Base-by-base conservation (phyloP, 2,113 vertebrate species). In the Speoplatyrhinus poulsoni region DNA sequence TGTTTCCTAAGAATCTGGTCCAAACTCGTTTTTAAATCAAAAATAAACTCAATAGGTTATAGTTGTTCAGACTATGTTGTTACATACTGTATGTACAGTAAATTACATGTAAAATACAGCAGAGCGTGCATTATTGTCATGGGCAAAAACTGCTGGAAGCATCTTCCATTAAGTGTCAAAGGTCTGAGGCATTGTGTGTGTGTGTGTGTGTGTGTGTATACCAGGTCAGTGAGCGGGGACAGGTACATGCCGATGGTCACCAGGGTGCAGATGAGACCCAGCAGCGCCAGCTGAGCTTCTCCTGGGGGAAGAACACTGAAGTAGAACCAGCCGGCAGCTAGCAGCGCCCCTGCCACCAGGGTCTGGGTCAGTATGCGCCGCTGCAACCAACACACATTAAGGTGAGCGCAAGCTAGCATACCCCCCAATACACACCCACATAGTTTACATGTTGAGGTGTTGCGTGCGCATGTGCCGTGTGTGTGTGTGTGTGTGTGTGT, bases 201-300 rank as follows among this genome's bases (percentile, higher is more conserved):
- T 49, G 3, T 19, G 52, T 57, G 52, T 17, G 64, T 49, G 3
- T 19, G 52, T 57, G 52, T 17, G 64, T 49, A 6, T 90, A 98
- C 97, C 95, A 99, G 88, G 85, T 95, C 94, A 0, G 91, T 79
- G 73, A 99, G 90, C 0, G 96, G 97, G 0, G 96, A 98, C 72
- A 98, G 76, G 91, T 98, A 99, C 96, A 99, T 98, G 92, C 90
- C 90, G 91, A 99, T 90, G 46, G 97, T 98, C 85, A 96, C 91
- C 77, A 93, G 1, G 12, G 95, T 96, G 91, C 96, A 99, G 88
- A 94, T 91, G 46, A 98, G 93, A 49, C 97, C 97, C 12, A 99
- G 86, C 62, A 87, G 94, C 1, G 53, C 70, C 17, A 96, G 92
- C 53, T 80, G 93, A 0, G n/a, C n/a, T 11, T 79, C 64, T 0